Base-by-base conservation (phyloP, 2,113 vertebrate genomes). In the Phrynosoma platyrhinos region DNA sequence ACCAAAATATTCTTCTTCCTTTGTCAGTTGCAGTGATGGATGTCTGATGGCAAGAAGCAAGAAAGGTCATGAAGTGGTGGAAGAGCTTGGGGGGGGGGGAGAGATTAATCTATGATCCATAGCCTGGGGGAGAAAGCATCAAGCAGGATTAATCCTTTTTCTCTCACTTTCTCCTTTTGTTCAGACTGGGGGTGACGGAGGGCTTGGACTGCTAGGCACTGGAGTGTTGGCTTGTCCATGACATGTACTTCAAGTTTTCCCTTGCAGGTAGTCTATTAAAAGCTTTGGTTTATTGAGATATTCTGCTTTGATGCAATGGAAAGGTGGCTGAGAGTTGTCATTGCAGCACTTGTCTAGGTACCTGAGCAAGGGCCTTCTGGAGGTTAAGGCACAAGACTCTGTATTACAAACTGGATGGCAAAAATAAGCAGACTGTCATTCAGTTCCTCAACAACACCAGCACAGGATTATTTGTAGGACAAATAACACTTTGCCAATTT, bases 361-460 rank as follows among this genome's bases (percentile, higher is more conserved):
- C 20, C 66, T 79, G 32, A 87, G 32, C 66, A 80, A 87, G 78
- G 85, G 66, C 47, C 78, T n/a, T 80, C 78, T 62, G 85, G 78
- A 80, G 78, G n/a, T 87, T 58, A 87, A 79, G 78, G 77, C 77
- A 72, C 66, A 58, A 27, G 66, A 25, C 52, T 58, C 4, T 36
- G 52, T 32, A 27, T 30, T 40, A 20, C 14, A 53, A 66, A 80
- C 1, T 72, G 42, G 36, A 68, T 5, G 52, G 58, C n/a, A 68
- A 58, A 78, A 85, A 47, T 27, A 30, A 27, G 27, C 25, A 52
- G 16, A 21, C 12, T 71, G 47, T 71, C 23, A 66, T 68, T 1
- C 47, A 23, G 16, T 69, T 82, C 62, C 42, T 42, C 13, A 12
- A 40, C 40, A 16, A 40, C 40, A 16, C 9, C 42, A 72, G 8